Base-by-base conservation (phyloP, 2,888 invertebrate genomes). In the Chymomyza caudatula region DNA sequence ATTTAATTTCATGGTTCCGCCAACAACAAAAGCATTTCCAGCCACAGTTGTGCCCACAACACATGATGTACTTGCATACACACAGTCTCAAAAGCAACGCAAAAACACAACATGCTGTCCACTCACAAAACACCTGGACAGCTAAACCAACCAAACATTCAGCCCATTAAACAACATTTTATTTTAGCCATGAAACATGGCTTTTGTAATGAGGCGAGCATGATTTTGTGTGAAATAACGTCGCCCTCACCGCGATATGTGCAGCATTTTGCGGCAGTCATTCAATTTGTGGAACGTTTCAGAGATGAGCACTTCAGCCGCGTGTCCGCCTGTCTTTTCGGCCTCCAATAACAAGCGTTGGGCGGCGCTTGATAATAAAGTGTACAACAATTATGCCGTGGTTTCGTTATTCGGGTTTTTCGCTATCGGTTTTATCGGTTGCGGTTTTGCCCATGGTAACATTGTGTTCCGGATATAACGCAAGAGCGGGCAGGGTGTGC, bases 161-260 rank as follows among this genome's bases (percentile, higher is more conserved):
- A 25, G 5, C 25, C 25, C 25, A 25, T 25, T 4, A 3, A 25
- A 4, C 11, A 37, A 4, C 29, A 11, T 37, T 37, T 37, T 37
- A 17, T 47, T 47, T 47, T 15, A 65, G 69, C 64, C 55, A 70
- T 80, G 80, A 80, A 65, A 68, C 61, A 67, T 54, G 62, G 65
- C 74, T 83, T 80, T 83, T 75, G 73, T 84, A 80, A 80, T 80
- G 80, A 78, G 78, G 55, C 65, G 64, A 81, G 82, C 71, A 80
- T 80, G 84, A 80, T 81, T 84, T 70, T 54, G 68, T 42, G 54
- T 69, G 70, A 51, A 51, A 20, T 17, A 51, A 20, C 22, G 51
- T 8, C 6, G 44, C 37, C 37, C 11, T 4, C 37, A 4, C 37
- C 37, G n/a, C 25, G 5, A 25, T 25, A 25, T 25, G 5, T 25